Base-by-base conservation (phyloP, 2,888 invertebrate genomes). In the Trisateles emortualis region DNA sequence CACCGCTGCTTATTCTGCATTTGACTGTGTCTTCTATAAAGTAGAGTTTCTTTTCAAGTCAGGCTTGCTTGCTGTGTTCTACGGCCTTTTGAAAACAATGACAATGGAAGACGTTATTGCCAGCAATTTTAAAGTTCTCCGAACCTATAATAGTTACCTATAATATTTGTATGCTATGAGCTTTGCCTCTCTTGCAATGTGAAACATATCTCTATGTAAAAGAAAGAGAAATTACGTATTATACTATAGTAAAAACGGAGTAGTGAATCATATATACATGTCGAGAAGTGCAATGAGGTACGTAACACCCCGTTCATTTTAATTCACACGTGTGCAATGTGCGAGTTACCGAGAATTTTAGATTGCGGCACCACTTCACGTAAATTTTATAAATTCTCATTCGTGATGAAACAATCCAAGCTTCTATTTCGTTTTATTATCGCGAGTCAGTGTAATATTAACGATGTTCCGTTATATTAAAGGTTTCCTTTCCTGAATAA, bases 351-450 rank as follows among this genome's bases (percentile, higher is more conserved):
- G 59, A 50, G 60, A 72, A 76, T 70, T 70, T 59, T 55, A 59
- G 69, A 78, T 78, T 74, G 69, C 69, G 71, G 76, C 79, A 73
- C 74, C 75, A 65, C 68, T 74, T 72, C 77, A 80, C 74, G 74
- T 70, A 75, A 68, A 69, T 67, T 71, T 75, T 73, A 68, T 69
- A 76, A 76, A 79, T 64, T 62, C 66, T 59, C 63, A 60, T 57
- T 35, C 62, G 68, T 59, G 65, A 60, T 58, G 62, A 64, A 64
- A 60, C 68, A 60, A 72, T 69, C 52, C 49, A 29, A 33, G 44
- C 48, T 60, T 52, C 49, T 64, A 59, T 66, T 67, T 57, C 71
- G 67, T 52, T 63, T 47, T 45, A 56, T 36, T 50, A 57, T 57
- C 54, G 56, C 39, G 42, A 54, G 46, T 43, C 47, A 51, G 46